Conservation (phyloP, 2,113 vertebrate species). For the Poeciliopsis turrubarensis region DNA sequence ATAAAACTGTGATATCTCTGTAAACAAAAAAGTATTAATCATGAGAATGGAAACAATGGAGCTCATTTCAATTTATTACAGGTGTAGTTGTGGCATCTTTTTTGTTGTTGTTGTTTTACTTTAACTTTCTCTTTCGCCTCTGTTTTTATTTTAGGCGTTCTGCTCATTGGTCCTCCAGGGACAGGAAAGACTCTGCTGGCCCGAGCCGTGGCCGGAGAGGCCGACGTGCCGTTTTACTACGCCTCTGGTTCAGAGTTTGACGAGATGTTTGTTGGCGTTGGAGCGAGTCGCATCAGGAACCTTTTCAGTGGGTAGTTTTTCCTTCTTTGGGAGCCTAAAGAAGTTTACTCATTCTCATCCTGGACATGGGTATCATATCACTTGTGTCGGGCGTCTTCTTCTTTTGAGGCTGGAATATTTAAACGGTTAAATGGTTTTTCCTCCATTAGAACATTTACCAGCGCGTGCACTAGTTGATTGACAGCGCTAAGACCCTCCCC, state of each 20-base stretch:
- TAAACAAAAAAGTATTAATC: no score
- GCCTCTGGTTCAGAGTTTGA: slow-evolving; percentile 98
- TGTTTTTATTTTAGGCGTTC: slow-evolving; percentile 81
- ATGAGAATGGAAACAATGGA: no score
- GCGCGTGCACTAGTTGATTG: no score
- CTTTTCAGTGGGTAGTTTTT: slow-evolving; percentile 88
- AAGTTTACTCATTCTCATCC: neutral
- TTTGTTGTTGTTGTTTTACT: no score
- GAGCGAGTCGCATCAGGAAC: slow-evolving; percentile 96
- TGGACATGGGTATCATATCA: neutral
- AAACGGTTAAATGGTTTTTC: no score
- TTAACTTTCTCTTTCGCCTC: neutral
- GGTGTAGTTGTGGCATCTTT: neutral
- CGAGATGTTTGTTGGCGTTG: slow-evolving; percentile 98
- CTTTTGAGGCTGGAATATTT: no score
- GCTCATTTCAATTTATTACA: no score
- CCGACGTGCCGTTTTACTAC: slow-evolving; percentile 96
- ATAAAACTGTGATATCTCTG: no score
- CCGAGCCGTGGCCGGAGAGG: slow-evolving; percentile 95
- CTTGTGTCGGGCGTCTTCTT: neutral
- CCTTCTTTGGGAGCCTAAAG: neutral
- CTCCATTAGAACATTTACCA: no score
- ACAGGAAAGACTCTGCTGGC: slow-evolving; percentile 97
- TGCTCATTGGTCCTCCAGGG: slow-evolving; percentile 94
- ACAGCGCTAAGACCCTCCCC: no score